These are phyloP conservation scores for Creontiades dilutus DNA, from an alignment of 2,888 invertebrate genomes.

Conservation along the genomic window DNA sequence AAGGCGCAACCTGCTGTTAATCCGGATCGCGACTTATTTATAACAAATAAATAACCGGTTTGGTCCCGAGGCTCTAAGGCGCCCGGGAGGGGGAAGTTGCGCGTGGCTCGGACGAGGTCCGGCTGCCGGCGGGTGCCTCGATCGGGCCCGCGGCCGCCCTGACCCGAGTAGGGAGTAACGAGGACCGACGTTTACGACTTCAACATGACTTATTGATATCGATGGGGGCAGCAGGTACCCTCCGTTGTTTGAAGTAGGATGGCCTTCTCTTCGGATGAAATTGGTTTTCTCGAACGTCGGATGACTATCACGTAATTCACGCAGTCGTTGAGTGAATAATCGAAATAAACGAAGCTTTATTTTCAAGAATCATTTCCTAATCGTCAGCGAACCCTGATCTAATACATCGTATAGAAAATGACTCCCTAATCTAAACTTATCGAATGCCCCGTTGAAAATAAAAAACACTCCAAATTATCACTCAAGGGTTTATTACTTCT, in stretches of 20 bases:
- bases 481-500: too few relatives aligned
- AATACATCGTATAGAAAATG: too few relatives aligned
- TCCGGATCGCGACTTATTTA: conserved; percentile 71
- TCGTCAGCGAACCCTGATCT: too few relatives aligned
- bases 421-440: too few relatives aligned
- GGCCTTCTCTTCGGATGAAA: not conserved
- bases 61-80: conserved; percentile 6
- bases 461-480: too few relatives aligned
- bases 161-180: not conserved
- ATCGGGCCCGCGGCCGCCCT: not conserved
- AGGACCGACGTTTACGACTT: conserved; percentile 26
- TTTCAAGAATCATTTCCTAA: too few relatives aligned
- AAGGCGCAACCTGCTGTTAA: conserved; percentile 66
- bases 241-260: not conserved
- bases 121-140: not conserved
- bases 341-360: too few relatives aligned
- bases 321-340: not conserved
- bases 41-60: conserved; percentile 71
- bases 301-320: not conserved
- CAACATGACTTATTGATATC: not conserved
- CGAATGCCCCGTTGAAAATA: too few relatives aligned
- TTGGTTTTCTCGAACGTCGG: not conserved
- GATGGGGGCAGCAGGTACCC: not conserved
- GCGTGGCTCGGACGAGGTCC: conserved; percentile 67
- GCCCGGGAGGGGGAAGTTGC: conserved; percentile 54